Evolutionary conservation across 2,888 invertebrate species (phyloP).

Genomic region (Deroplatys truncata): DNA sequence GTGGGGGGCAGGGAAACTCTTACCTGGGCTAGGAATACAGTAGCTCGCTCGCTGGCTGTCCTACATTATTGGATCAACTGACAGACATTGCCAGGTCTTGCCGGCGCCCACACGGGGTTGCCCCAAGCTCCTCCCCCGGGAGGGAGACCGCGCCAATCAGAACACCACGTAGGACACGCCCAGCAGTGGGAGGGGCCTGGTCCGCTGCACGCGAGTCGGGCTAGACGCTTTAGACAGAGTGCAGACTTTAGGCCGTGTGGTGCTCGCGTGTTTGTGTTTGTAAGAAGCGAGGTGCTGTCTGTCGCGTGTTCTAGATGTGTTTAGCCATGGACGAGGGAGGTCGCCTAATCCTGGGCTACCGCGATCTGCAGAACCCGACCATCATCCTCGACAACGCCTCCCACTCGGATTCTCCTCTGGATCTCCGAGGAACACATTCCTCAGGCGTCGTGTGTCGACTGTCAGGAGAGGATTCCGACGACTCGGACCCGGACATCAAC

Average conservation of each 20-base stretch:
- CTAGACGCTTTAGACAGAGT: background rate
- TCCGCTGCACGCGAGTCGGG: background rate
- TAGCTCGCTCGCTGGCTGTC: background rate
- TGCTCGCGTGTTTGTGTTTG: background rate
- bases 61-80: constrained; percentile 1
- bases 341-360: constrained; percentile 30
- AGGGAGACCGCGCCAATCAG: constrained; percentile 15
- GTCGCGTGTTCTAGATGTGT: constrained; percentile 29
- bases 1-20: background rate
- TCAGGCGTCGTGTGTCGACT: constrained; percentile 10
- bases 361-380: constrained; percentile 24
- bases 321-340: constrained; percentile 34
- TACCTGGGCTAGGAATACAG: background rate
- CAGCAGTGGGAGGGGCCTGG: background rate
- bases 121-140: constrained; percentile 12
- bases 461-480: constrained; percentile 39
- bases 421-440: constrained; percentile 43
- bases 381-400: constrained; percentile 33
- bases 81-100: background rate
- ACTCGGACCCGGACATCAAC: constrained; percentile 41
- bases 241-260: background rate
- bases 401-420: constrained; percentile 46
- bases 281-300: background rate
- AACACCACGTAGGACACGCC: constrained; percentile 24
- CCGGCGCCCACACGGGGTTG: constrained; percentile 14